Base-by-base conservation (phyloP, 2,888 invertebrate species). In the Acleris literana region DNA sequence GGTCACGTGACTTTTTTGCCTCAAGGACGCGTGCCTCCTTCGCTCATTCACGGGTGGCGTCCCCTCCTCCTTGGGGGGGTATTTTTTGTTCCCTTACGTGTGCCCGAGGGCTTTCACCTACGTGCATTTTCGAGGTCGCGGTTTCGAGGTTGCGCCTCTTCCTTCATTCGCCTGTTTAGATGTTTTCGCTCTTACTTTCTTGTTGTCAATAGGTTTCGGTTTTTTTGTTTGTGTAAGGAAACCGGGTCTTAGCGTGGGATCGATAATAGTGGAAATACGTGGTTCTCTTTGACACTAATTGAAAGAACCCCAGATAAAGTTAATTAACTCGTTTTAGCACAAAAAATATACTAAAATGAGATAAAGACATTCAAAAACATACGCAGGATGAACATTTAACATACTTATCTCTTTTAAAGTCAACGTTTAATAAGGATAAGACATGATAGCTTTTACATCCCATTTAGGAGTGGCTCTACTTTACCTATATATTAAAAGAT, bases 1-100 rank as follows among this genome's bases (percentile, higher is more conserved):
- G 86, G 89, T 90, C 92, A 92, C 91, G 91, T 92, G 90, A 91
- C 92, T 91, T 92, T 92, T 92, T 92, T 92, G 90, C 90, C 88
- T 83, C 88, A 92, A 92, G 92, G 91, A 92, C 91, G 90, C 85
- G 83, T 84, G 86, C 88, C 90, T 89, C 92, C 91, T 91, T 91
- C 90, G 88, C 88, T 89, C 92, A 92, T 92, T 92, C 92, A 92
- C 86, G 92, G 91, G 90, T 82, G 90, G 76, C 75, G 77, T 74
- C 81, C 86, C 88, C 87, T 85, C 82, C 87, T 86, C 89, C 88
- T 88, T 88, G 81, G 85, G 83, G 84, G 86, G 84, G 85, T 84
- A 85, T 91, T 92, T 92, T 92, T 92, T 91, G 89, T 86, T 88
- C 88, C 91, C 90, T 88, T 86, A 88, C 90, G 88, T 88, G 86